Percentiles rank a stretch among this genome's conserved stretches.
phyloP scores from a whole-genome alignment of 2,113 vertebrate genomes.

The Elaphurus davidianus region DNA sequence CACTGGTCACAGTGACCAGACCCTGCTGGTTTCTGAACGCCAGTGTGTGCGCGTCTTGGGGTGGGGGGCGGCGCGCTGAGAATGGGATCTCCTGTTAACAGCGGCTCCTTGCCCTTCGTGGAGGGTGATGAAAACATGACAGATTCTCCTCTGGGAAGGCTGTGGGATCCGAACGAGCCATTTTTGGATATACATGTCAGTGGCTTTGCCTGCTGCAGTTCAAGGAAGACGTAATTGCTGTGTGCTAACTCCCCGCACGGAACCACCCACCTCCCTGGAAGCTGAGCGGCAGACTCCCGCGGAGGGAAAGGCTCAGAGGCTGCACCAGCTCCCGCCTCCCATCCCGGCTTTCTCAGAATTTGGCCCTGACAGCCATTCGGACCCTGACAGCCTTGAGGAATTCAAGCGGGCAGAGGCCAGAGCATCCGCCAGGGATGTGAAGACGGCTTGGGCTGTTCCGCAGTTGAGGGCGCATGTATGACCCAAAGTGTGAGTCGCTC shows the following conservation, averaged over 20 bases:
- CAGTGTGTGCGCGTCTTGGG: background rate
- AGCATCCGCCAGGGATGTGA: rapidly evolving
- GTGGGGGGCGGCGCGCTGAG: background rate
- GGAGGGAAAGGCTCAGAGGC: background rate
- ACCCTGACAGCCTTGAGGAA: background rate
- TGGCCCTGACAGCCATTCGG: background rate
- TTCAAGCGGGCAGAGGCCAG: background rate
- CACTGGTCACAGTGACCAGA: background rate
- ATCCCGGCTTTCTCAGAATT: background rate
- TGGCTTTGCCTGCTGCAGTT: constrained; percentile 37
- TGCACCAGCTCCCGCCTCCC: background rate
- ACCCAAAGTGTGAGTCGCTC: background rate
- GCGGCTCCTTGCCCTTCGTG: background rate
- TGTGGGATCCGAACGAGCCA: constrained; percentile 30
- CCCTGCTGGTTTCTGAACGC: background rate
- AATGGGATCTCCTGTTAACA: background rate
- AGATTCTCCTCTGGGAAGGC: constrained; percentile 30
- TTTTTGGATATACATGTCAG: constrained; percentile 47
- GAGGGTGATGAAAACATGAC: background rate
- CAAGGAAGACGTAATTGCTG: constrained; percentile 47
- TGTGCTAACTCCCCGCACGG: background rate
- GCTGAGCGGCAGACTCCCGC: background rate
- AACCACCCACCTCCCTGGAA: constrained; percentile 36
- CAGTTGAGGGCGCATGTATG: background rate
- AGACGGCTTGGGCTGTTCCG: rapidly evolving